Percentiles rank a stretch among this genome's conserved stretches.
These are phyloP conservation scores for Zaprionus lachaisei DNA, from an alignment of 1,140 invertebrate genomes.

Conservation along the genomic window DNA sequence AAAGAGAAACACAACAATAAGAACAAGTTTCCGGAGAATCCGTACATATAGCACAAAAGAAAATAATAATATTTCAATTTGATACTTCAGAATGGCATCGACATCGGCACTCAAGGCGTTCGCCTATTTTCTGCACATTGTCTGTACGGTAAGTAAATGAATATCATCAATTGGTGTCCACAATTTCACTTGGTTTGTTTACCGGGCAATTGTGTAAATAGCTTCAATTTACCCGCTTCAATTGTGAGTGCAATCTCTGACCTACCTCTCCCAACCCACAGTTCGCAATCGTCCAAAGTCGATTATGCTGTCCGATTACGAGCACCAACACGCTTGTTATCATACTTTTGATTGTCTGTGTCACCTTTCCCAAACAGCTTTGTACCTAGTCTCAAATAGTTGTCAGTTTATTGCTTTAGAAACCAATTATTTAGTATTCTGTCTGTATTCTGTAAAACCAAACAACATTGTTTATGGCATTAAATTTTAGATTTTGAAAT, in stretches of 20 bases:
- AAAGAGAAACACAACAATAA: slow-evolving; percentile 5
- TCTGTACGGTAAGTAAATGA: slow-evolving; percentile 69
- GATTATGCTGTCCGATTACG: not conserved
- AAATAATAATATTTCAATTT: slow-evolving; percentile 16
- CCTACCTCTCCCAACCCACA: not conserved
- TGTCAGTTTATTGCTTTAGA: not conserved
- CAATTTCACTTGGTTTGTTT: slow-evolving; percentile 14
- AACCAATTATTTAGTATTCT: too few species aligned
- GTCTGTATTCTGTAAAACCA: too few species aligned
- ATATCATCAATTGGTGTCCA: slow-evolving; percentile 23
- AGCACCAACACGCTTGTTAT: not conserved
- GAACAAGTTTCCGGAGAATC: slow-evolving; percentile 42
- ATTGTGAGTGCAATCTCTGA: slow-evolving; percentile 5
- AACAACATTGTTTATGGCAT: not conserved
- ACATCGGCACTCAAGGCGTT: slow-evolving; percentile 70
- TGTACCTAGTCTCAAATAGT: not conserved
- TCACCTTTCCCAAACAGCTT: too few species aligned
- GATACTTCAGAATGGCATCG: slow-evolving; percentile 53
- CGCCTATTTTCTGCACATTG: slow-evolving; percentile 60
- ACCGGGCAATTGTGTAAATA: slow-evolving; percentile 33
- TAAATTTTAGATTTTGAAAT: too few species aligned
- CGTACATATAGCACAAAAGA: not conserved
- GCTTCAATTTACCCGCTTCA: slow-evolving; percentile 14
- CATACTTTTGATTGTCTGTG: too few species aligned
- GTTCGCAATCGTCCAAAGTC: not conserved